Evolutionary conservation across 2,888 invertebrate genomes (phyloP).

Genomic region (Andrena camellia): DNA sequence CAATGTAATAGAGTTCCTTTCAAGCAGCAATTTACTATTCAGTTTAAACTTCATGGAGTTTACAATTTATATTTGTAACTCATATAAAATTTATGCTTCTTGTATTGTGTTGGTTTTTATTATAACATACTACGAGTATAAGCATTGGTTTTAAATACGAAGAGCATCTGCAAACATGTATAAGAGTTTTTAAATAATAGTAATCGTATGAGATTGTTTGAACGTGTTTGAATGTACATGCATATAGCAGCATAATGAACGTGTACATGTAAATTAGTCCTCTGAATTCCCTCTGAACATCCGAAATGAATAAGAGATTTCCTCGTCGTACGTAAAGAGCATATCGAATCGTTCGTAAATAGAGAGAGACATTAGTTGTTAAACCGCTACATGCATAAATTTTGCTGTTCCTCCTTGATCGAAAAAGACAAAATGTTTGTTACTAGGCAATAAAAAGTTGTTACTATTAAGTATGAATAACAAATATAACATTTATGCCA

Average conservation of each 20-base stretch:
- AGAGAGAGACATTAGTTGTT: conserved; percentile 2
- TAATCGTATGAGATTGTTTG: no score
- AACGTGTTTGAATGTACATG: no score
- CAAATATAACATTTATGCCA: conserved; percentile 37
- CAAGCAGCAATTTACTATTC: no score
- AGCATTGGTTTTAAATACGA: no score
- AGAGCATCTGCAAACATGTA: no score
- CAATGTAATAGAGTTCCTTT: background rate
- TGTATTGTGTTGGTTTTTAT: background rate
- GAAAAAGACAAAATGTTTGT: background rate
- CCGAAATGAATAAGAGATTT: no score
- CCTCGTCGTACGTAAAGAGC: background rate
- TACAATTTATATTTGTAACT: conserved; percentile 14
- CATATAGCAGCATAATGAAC: no score
- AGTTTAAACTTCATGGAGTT: background rate
- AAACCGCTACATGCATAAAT: background rate
- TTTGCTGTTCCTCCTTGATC: background rate
- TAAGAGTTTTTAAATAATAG: no score
- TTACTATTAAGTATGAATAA: conserved; percentile 34
- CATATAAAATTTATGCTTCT: background rate
- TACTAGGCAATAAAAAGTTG: background rate
- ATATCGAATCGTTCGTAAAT: background rate
- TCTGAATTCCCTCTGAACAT: background rate
- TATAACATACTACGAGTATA: conserved; percentile 3
- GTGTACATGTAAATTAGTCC: background rate